These are phyloP conservation scores for Spisula solida DNA, from an alignment of 2,888 invertebrate species.

Conservation along the genomic window DNA sequence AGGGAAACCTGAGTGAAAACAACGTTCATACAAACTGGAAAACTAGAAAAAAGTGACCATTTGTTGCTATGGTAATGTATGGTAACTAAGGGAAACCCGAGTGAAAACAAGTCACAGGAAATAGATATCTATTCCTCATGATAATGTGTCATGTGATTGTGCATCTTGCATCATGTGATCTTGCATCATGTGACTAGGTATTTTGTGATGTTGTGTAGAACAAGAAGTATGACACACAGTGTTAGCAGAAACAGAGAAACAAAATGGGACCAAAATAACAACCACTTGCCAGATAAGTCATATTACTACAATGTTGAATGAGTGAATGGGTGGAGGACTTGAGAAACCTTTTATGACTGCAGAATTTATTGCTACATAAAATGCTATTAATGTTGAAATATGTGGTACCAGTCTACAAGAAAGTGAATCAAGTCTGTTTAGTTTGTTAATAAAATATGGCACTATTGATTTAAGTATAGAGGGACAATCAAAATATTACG, in stretches of 20 bases:
- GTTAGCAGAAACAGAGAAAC: not conserved
- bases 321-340: no score
- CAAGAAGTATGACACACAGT: not conserved
- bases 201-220: not conserved
- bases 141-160: not conserved
- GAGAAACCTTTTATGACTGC: no score
- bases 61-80: not conserved
- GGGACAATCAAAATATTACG: no score
- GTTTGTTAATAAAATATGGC: no score
- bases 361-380: no score
- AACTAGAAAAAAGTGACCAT: constrained; percentile 82
- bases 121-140: not conserved
- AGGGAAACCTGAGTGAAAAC: constrained; percentile 81
- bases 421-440: no score
- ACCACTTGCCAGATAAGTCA: no score
- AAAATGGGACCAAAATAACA: not conserved
- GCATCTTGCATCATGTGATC: not conserved
- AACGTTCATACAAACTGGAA: constrained; percentile 94
- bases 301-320: no score
- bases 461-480: no score
- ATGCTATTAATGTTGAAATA: no score
- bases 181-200: not conserved
- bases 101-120: not conserved
- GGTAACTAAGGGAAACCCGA: not conserved
- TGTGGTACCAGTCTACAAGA: no score